Evolutionary conservation across 2,113 vertebrate genomes (phyloP).

Genomic region (Axis porcinus): DNA sequence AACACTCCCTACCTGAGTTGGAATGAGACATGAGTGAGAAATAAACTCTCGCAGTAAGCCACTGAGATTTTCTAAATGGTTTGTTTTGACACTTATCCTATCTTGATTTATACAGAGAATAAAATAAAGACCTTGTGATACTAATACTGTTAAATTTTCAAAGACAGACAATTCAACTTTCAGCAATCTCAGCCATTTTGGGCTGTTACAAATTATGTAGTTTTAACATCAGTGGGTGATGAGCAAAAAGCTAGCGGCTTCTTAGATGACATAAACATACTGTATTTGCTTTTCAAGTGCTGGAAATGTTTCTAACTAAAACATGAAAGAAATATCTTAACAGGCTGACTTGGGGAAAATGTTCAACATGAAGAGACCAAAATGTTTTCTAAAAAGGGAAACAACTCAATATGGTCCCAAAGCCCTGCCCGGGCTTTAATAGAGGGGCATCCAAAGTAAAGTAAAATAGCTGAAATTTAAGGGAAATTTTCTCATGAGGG

Average conservation of each 20-base stretch:
- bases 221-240: constrained; percentile 57
- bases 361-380: constrained; percentile 41
- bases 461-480: constrained; percentile 17
- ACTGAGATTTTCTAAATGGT: constrained; percentile 20
- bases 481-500: neutral
- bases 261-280: constrained; percentile 66
- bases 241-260: constrained; percentile 53
- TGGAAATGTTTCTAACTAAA: constrained; percentile 64
- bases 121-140: constrained; percentile 50
- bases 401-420: constrained; percentile 43
- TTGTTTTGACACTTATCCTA: constrained; percentile 36
- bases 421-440: constrained; percentile 27
- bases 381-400: constrained; percentile 59
- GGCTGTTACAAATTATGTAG: constrained; percentile 52
- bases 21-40: neutral
- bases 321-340: constrained; percentile 67
- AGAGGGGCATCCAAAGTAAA: neutral
- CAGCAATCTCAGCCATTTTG: constrained; percentile 43
- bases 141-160: constrained; percentile 48
- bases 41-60: constrained; percentile 26
- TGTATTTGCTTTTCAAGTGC: constrained; percentile 70
- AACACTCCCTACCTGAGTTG: neutral
- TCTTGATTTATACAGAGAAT: constrained; percentile 19
- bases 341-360: constrained; percentile 52
- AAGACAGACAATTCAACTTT: constrained; percentile 41